A percentile compares a stretch with the other conserved stretches of the same genome.
phyloP scores from a whole-genome alignment of 2,113 vertebrate species.

The Malurus melanocephalus region DNA sequence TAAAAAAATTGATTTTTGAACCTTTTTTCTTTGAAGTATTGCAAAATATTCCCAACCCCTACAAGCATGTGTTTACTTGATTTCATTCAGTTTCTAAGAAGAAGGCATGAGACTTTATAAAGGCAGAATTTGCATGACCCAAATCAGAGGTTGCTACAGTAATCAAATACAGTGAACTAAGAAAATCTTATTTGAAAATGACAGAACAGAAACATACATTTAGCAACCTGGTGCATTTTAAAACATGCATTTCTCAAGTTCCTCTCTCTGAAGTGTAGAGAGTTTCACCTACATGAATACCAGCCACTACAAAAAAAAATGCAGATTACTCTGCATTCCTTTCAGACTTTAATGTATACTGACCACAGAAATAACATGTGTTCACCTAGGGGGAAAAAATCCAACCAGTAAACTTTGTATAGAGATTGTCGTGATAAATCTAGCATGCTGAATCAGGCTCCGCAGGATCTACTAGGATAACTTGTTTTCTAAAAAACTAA shows the following conservation, averaged over 20 bases:
- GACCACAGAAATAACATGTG: accelerated
- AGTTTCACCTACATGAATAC: background rate
- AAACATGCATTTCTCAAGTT: background rate
- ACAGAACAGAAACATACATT: background rate
- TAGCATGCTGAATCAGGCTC: background rate
- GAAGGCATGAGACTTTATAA: background rate
- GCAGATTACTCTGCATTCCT: background rate
- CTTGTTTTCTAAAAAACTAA: background rate
- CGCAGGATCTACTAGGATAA: background rate
- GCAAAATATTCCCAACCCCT: background rate
- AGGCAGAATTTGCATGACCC: background rate
- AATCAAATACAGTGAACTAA: background rate
- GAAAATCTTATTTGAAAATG: background rate
- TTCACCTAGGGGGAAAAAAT: background rate
- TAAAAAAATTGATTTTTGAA: background rate
- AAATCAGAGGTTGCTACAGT: background rate
- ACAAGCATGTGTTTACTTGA: background rate
- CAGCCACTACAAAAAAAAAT: background rate
- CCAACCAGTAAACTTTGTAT: background rate
- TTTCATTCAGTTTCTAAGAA: background rate
- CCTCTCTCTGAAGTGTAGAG: background rate
- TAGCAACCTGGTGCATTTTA: background rate
- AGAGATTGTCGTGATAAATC: background rate
- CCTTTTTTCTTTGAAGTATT: background rate
- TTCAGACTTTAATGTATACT: background rate